Evolutionary conservation across 2,113 vertebrate species (phyloP), one percentile per base, ranked within the genome.

Genomic region (Mesocricetus auratus): DNA sequence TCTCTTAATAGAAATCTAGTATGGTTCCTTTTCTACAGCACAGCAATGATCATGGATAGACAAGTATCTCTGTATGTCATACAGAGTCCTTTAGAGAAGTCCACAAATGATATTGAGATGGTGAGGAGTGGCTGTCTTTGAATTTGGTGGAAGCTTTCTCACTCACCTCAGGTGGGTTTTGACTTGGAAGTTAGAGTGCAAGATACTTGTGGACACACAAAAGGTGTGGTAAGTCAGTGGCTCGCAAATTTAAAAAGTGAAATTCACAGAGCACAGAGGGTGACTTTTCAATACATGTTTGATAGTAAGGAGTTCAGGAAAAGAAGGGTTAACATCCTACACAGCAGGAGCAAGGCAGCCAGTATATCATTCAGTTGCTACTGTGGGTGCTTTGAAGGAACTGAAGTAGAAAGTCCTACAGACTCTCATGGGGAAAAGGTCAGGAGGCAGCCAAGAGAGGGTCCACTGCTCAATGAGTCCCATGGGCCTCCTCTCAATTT

Each of bases 321-420:
- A 19, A 33, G 9, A 21, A 33, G 39, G 21, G 26, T 66, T 16
- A 64, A 21, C 13, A 64, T 45, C 39, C 26, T 45, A 45, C 17
- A 21, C 16, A 66, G 15, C 5, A 66, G 81, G 4, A 33, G 1
- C 2, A 15, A 0, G 19, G 58, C 8, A 33, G 8, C 2, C 5
- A 33, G 16, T 33, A 1, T 2, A 9, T 19, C 60, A 45, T 31
- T 17, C 39, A 64, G 24, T 16, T 31, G 15, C 39, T 45, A 19
- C 58, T 64, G 26, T 42, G n/a, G 15, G 15, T 1, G 1, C 24
- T 45, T 45, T 10, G 42, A 64, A 45, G 31, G 82, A 29, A 21
- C 16, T 45, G 10, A 85, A 42, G 8, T 3, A 85, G 24, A 45
- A 83, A 45, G 53, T 15, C 53, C 53, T 56, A 56, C 12, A 13